Evolutionary conservation across 2,888 invertebrate genomes (phyloP), one percentile per base, ranked within the genome.

Genomic region (Muschampia plurimacula): DNA sequence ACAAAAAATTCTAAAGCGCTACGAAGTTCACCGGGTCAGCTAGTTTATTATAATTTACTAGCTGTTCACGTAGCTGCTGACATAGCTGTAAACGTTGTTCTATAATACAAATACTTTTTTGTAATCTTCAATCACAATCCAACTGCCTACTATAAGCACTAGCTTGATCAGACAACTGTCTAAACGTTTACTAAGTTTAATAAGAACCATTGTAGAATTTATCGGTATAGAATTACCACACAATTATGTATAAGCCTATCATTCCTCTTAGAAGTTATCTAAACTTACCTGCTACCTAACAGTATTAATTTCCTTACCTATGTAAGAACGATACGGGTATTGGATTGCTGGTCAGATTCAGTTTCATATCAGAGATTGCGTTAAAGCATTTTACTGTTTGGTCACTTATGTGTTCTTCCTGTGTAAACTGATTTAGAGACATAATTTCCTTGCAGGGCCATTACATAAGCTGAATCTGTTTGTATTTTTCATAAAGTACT

Each of bases 331-430:
- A 59, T 49, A 71, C 70, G 70, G 65, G 13, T 65, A 71, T 65
- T 65, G 59, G 46, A 15, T 71, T 71, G 46, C 70, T 52, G 8
- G 13, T 57, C 15, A 59, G 70, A 59, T 71, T 59, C 46, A 13
- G 28, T 71, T 71, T 71, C 70, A 65, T 57, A 57, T 52, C 64
- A 44, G 65, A 28, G 36, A 59, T 71, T 71, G 59, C 65, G 46
- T 65, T 65, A 65, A 28, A 15, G 10, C 57, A 67, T 22, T 13
- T 32, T n/a, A 60, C 15, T 44, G 36, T 44, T 67, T 57, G 57
- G 12, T 15, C 22, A 36, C 60, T 22, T 60, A 7, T 28, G n/a
- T 60, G 36, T 60, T 60, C 60, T 36, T 60, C 68, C 60, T 60
- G 39, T 32, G 41, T 59, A 67, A 57, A 22, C 9, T 22, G 55